Evolutionary conservation across 2,113 vertebrate genomes (phyloP).

Genomic region (Pachycephala philippinensis): DNA sequence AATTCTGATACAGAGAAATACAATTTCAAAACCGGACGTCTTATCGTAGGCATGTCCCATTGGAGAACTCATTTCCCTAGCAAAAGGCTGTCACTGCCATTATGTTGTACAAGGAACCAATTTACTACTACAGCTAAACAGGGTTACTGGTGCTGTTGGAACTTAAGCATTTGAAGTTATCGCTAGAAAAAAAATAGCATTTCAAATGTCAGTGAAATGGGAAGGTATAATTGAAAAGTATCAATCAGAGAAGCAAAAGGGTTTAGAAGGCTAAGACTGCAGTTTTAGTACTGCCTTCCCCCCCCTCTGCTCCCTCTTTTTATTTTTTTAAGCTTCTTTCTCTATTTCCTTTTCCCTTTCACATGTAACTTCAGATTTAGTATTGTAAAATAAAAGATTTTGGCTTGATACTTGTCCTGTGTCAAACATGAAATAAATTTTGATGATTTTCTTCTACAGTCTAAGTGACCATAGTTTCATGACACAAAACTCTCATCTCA

Average conservation of each 20-base stretch:
- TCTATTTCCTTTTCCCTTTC: not conserved
- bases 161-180: slow-evolving; percentile 98
- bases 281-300: not conserved
- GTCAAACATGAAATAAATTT: not conserved
- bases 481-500: not conserved
- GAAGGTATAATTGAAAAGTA: slow-evolving; percentile 99
- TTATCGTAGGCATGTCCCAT: slow-evolving; percentile 97
- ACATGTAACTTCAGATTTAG: slow-evolving; percentile 4
- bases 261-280: slow-evolving; percentile 74
- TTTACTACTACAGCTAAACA: slow-evolving; percentile 98
- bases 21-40: slow-evolving; percentile 99
- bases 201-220: slow-evolving; percentile 94
- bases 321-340: not conserved
- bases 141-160: slow-evolving; percentile 89
- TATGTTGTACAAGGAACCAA: slow-evolving; percentile 99
- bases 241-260: slow-evolving; percentile 96
- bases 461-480: not conserved
- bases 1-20: slow-evolving; percentile 99
- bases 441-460: not conserved
- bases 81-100: slow-evolving; percentile 99
- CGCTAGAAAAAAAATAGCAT: slow-evolving; percentile 87
- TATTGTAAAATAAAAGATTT: slow-evolving; percentile 25
- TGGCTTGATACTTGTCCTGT: not conserved
- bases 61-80: slow-evolving; percentile 99
- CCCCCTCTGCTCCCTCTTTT: not conserved